Base-by-base conservation (phyloP, 2,797 vertebrate species). In the Ctenopoma kingsleyae region DNA sequence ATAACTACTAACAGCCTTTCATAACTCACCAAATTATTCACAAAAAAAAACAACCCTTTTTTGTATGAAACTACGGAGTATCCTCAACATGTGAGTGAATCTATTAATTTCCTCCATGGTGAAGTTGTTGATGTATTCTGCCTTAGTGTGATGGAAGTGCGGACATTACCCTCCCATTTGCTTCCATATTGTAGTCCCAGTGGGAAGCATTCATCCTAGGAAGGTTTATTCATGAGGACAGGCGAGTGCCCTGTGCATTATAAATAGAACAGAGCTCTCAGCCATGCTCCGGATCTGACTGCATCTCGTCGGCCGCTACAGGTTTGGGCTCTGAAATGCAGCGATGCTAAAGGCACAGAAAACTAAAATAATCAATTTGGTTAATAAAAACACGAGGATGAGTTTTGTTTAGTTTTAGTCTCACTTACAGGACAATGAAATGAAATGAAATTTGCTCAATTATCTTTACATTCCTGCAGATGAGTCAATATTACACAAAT, bases 201-300 rank as follows among this genome's bases (percentile, higher is more conserved):
- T 82, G 81, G 87, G 86, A 79, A 83, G 80, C 75, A 76, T 84
- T 90, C 89, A 87, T 87, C 84, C 83, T 80, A 78, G 81, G 78
- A 79, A 83, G 85, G 81, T 85, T 91, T 87, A 93, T 91, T 91
- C 82, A 90, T 86, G 86, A 89, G 82, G 89, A 91, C 88, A 91
- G 86, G 71, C 82, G 44, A 86, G 86, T 86, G 84, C 71, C 66
- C 74, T 16, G 70, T 82, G 79, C 78, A 82, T 91, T 91, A 91
- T 90, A 91, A 90, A 91, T 92, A 91, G 88, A 84, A 82, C 83
- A 53, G 64, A 77, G 86, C 86, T 84, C 84, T 81, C 79, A 79
- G 77, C 74, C 59, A 38, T 19, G 59, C 68, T 80, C 74, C 78
- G 82, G 68, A 73, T 87, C 79, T 16, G 27, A 60, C 79, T 79